A percentile compares a stretch with the other conserved stretches of the same genome.
These are phyloP conservation scores for Arctopsyche grandis DNA, from an alignment of 1,140 invertebrate species.

Conservation along the genomic window DNA sequence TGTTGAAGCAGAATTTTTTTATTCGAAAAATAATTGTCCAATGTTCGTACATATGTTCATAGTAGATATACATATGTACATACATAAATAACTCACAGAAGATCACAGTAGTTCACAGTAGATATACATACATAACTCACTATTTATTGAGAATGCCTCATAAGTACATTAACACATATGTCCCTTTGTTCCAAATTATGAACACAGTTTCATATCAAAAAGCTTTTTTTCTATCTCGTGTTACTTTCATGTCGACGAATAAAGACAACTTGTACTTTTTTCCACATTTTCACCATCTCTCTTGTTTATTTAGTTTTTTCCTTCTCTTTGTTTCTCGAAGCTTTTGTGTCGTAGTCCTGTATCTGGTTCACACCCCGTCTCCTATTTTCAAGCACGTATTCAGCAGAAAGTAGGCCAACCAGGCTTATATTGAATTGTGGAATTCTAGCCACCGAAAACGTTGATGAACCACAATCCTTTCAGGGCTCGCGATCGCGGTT, in stretches of 20 bases:
- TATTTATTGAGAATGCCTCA: no score
- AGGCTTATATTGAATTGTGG: conserved; percentile 27
- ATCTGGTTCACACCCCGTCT: neutral
- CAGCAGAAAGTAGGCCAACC: conserved; percentile 5
- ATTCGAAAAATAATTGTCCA: no score
- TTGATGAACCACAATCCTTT: conserved; percentile 24
- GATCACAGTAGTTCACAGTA: no score
- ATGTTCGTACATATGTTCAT: no score
- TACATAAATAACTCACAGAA: no score
- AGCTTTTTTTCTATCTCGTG: neutral
- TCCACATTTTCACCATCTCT: neutral
- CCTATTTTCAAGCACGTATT: neutral
- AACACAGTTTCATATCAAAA: no score
- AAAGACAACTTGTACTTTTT: neutral
- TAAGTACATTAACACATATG: no score
- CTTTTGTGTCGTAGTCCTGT: neutral
- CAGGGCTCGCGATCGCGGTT: neutral
- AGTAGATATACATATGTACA: no score
- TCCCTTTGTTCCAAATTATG: no score
- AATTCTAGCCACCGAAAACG: neutral
- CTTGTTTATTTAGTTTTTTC: neutral
- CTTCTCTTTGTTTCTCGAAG: neutral
- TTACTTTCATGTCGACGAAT: neutral
- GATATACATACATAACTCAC: no score
- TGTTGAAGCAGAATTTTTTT: no score